Percentiles rank a stretch among this genome's conserved stretches.
phyloP scores from a whole-genome alignment of 2,888 invertebrate species.

The Xylota sylvarum region DNA sequence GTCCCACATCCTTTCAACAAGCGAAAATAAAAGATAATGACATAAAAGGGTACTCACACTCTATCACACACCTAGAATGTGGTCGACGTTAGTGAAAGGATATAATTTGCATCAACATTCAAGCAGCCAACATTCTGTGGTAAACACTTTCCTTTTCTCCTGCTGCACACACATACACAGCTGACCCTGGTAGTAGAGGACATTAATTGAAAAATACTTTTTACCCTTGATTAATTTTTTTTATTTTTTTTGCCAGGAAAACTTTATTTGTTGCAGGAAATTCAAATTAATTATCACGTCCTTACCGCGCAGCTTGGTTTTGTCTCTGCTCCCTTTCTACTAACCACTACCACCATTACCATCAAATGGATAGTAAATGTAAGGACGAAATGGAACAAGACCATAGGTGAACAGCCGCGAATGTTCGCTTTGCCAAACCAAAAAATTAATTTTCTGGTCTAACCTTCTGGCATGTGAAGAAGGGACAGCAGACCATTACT shows the following conservation, averaged over 20 bases:
- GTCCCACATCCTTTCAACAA: background rate
- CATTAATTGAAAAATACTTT: slow-evolving; percentile 72
- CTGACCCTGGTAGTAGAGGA: slow-evolving; percentile 55
- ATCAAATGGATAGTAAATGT: slow-evolving; percentile 26
- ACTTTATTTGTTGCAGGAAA: slow-evolving; percentile 58
- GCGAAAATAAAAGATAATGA: slow-evolving; percentile 45
- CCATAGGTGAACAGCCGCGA: slow-evolving; percentile 68
- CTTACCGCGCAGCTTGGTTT: slow-evolving; percentile 40
- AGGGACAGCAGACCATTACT: slow-evolving; percentile 10
- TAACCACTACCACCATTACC: slow-evolving; percentile 49
- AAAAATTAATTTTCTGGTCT: slow-evolving; percentile 67
- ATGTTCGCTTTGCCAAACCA: slow-evolving; percentile 65
- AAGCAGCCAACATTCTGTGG: slow-evolving; percentile 62
- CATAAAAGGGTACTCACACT: slow-evolving; percentile 43
- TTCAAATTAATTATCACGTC: slow-evolving; percentile 70
- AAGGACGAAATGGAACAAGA: slow-evolving; percentile 40
- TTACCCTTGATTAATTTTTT: slow-evolving; percentile 67
- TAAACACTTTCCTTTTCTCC: slow-evolving; percentile 2
- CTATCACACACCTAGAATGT: slow-evolving; percentile 20
- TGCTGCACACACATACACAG: slow-evolving; percentile 7
- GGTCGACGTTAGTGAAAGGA: slow-evolving; percentile 56
- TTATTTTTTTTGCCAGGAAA: slow-evolving; percentile 22
- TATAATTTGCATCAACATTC: slow-evolving; percentile 61
- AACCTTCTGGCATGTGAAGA: slow-evolving; percentile 45
- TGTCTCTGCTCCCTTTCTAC: slow-evolving; percentile 2